A percentile compares a stretch with the other conserved stretches of the same genome.
phyloP scores from a whole-genome alignment of 1,140 invertebrate species.

The Cataglyphis hispanica region DNA sequence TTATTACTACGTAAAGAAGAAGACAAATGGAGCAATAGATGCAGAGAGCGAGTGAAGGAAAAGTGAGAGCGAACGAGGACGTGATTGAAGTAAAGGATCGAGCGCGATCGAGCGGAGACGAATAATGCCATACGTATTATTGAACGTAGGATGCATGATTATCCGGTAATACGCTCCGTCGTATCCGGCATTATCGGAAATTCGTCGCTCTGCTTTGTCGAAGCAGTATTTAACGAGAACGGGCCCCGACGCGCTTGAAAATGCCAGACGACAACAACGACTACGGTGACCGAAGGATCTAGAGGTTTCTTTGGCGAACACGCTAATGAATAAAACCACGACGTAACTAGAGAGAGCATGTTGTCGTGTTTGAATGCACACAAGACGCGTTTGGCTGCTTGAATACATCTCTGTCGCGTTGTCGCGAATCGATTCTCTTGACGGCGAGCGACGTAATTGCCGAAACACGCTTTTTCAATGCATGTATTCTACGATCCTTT shows the following conservation, averaged over 20 bases:
- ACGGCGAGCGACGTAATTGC: slow-evolving; percentile 6
- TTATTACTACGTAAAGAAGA: background rate
- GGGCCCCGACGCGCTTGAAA: slow-evolving; percentile 48
- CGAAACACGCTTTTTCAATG: slow-evolving; percentile 21
- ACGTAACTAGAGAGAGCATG: slow-evolving; percentile 20
- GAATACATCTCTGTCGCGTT: slow-evolving; percentile 14
- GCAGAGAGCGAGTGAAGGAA: background rate
- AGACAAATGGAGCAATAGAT: background rate
- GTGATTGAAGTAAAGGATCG: slow-evolving; percentile 60
- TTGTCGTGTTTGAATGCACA: slow-evolving; percentile 32
- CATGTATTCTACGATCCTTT: slow-evolving; percentile 7
- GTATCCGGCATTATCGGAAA: slow-evolving; percentile 83
- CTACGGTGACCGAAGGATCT: background rate
- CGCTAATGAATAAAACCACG: slow-evolving; percentile 43
- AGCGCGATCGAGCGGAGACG: slow-evolving; percentile 76
- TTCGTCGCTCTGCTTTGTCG: slow-evolving; percentile 78
- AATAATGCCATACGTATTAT: slow-evolving; percentile 75
- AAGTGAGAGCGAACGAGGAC: slow-evolving; percentile 6
- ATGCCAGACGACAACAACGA: background rate
- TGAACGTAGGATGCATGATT: slow-evolving; percentile 78
- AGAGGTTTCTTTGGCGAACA: background rate
- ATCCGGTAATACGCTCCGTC: slow-evolving; percentile 81
- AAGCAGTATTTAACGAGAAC: slow-evolving; percentile 78
- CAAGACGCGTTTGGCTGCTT: slow-evolving; percentile 20
- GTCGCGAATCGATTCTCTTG: background rate